Evolutionary conservation across 2,888 invertebrate species (phyloP), one percentile per base, ranked within the genome.

Genomic region (Xanthorhoe spadicearia): DNA sequence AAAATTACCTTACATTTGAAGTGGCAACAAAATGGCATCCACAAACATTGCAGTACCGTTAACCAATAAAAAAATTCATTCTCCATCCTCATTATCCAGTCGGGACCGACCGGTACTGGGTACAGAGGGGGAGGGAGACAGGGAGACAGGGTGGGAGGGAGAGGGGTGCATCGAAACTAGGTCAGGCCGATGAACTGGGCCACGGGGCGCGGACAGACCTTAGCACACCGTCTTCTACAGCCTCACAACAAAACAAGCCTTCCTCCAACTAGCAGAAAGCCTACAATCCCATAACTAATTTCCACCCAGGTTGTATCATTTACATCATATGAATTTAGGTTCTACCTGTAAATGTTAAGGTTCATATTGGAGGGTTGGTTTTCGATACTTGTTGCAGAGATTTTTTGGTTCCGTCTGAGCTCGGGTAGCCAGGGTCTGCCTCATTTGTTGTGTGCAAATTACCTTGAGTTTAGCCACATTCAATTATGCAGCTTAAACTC

Each of bases 161-260:
- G 7, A 53, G 69, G 67, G 68, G 70, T 65, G 69, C 66, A 67
- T 54, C 62, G 50, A 67, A 82, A 80, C 72, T 82, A 74, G 82
- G 83, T 83, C 84, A 83, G 83, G 84, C 76, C 84, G 77, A 80
- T 83, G 84, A 83, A 83, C 83, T 83, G 78, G 83, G 82, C 71
- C 82, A 81, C 78, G 66, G 75, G 74, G 74, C 75, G 70, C 75
- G 59, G 70, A 71, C 76, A 51, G 72, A 74, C 75, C 78, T 66
- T 64, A 67, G 52, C 60, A 64, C 63, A 57, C 71, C 66, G 64
- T 64, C 68, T 65, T 58, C 61, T 58, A 57, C 56, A 60, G 52
- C 57, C 64, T 59, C 64, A 59, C 9, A 56, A 61, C 46, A 72
- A 59, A 61, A 46, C 58, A 64, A 66, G 68, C 74, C 69, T 35